Evolutionary conservation across 92 coral and sea anemone genomes (phyloP), one percentile per base, ranked within the genome.

Genomic region (Porites rus): DNA sequence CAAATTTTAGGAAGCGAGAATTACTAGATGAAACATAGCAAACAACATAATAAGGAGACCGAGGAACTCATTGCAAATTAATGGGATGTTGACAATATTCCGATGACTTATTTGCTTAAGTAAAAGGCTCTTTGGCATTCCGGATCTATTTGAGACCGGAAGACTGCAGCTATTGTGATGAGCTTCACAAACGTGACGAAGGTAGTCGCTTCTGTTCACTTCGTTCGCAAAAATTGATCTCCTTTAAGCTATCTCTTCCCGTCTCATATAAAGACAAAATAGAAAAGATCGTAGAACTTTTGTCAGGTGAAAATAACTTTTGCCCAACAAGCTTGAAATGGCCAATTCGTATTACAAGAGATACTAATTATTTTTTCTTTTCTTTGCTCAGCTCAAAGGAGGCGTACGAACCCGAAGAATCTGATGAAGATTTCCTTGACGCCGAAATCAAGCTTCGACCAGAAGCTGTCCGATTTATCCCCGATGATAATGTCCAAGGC

Each of bases 371-470:
- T 13, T 24, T 6, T 28, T 19, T 72, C 10, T 19, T 43, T 14
- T 75, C 54, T 71, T 10, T 58, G 76, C 50, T 56, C 80, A 93
- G 93, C 86, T 22, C 96, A 19, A 79, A 89, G 19, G 86, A 88
- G 65, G 89, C 79, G 2, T 89, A 76, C 69, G 92, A 91, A 75
- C 84, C 80, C 21, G 94, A 84, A 81, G 93, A 90, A 24, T 90
- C 88, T 18, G 98, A 95, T 21, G 98, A 93, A 2, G 98, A 95
- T 61, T 95, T 90, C 76, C 80, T 90, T 68, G 98, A 95, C 71
- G 93, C 93, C 60, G 98, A 93, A 75, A 88, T 95, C 86, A 95
- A 93, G 86, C 90, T 95, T 11, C 92, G 89, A 16, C 98, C 98
- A 20, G 98, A 95, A 53, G 69, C 98, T 31, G 98, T 95, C 54